These are phyloP conservation scores for Himantopus leucocephalus DNA, from an alignment of 2,113 vertebrate species.

Conservation along the genomic window DNA sequence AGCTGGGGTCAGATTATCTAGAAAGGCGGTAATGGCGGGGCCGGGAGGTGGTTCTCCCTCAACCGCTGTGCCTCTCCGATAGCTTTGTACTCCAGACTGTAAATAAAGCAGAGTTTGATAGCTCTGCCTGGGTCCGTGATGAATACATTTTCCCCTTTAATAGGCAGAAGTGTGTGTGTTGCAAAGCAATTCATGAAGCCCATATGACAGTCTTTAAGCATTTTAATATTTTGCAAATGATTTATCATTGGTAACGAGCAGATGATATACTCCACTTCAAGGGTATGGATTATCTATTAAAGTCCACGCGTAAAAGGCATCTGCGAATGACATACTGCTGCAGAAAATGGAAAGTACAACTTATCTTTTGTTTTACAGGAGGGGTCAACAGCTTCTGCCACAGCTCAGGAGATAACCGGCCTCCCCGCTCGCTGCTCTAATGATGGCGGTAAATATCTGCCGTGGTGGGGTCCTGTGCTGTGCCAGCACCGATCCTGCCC, in stretches of 20 bases:
- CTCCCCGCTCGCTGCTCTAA: neutral
- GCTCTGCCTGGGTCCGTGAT: neutral
- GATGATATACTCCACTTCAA: conserved; percentile 13
- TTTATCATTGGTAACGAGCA: conserved; percentile 40
- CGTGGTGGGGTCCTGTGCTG: neutral
- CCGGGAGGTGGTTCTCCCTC: neutral
- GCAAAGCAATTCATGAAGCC: neutral
- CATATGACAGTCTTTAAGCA: neutral
- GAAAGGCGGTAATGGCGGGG: neutral
- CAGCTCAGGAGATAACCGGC: neutral
- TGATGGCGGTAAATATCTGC: neutral
- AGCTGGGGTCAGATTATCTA: neutral
- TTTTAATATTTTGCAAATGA: conserved; percentile 28
- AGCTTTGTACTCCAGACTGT: conserved; percentile 10
- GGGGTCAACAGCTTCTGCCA: neutral
- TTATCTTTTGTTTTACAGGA: neutral
- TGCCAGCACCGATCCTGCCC: neutral
- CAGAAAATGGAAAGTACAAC: neutral
- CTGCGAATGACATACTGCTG: neutral
- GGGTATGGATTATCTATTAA: conserved; percentile 16
- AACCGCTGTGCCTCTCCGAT: neutral
- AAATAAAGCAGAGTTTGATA: neutral
- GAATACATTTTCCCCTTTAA: neutral
- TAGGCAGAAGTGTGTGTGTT: neutral
- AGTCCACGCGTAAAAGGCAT: neutral